A percentile compares a stretch with the other conserved stretches of the same genome.
phyloP scores from a whole-genome alignment of 2,888 invertebrate species.

The Drosophila rubida region DNA sequence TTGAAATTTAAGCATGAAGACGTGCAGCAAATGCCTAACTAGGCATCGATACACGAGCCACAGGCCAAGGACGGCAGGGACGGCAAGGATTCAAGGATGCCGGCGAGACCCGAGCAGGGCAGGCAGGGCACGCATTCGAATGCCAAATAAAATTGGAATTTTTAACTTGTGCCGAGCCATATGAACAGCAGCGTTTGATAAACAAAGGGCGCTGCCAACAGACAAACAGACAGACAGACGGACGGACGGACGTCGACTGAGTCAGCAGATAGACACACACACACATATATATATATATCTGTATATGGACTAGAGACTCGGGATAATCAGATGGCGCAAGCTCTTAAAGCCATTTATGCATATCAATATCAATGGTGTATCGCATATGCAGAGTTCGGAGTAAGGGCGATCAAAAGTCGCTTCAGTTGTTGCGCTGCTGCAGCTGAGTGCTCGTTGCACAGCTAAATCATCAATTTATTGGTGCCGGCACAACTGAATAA shows the following conservation, averaged over 20 bases:
- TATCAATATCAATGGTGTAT: too few relatives aligned
- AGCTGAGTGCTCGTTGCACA: neutral
- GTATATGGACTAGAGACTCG: neutral
- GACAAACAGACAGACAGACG: conserved; percentile 4
- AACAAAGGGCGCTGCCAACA: conserved; percentile 36
- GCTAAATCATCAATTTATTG: conserved; percentile 44
- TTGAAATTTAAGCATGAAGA: conserved; percentile 56
- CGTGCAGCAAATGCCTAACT: conserved; percentile 66
- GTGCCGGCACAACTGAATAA: conserved; percentile 18
- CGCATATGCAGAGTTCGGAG: too few relatives aligned
- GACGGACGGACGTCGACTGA: conserved; percentile 20
- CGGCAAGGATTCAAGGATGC: conserved; percentile 11
- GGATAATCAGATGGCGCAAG: conserved; percentile 3
- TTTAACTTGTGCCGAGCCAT: conserved; percentile 48
- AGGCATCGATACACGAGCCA: conserved; percentile 18
- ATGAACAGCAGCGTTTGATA: conserved; percentile 54
- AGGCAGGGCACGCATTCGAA: conserved; percentile 27
- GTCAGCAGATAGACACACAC: conserved; percentile 34
- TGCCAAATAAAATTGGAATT: conserved; percentile 54
- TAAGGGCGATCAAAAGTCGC: too few relatives aligned
- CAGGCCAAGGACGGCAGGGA: too few relatives aligned
- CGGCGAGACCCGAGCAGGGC: neutral
- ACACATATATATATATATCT: neutral
- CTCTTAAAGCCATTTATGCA: conserved; percentile 1
- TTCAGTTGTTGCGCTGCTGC: too few relatives aligned